A percentile compares a stretch with the other conserved stretches of the same genome.
These are phyloP conservation scores for Threskiornis aethiopicus DNA, from an alignment of 2,797 vertebrate species.

Conservation along the genomic window DNA sequence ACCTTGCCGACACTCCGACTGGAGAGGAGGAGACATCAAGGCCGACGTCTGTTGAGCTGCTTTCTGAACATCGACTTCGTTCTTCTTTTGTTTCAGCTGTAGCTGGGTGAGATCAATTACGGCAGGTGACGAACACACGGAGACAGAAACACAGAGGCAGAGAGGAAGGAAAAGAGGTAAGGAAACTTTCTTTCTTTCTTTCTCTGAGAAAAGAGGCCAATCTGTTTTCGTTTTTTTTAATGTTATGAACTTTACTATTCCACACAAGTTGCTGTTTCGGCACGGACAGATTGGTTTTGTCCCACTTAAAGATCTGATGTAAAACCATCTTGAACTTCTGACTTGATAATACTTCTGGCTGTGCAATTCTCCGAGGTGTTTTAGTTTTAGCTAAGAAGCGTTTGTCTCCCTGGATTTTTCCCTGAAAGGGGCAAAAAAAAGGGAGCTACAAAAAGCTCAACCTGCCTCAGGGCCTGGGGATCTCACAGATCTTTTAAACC, in stretches of 20 bases:
- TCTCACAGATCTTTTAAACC: not conserved
- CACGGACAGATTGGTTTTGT: not conserved
- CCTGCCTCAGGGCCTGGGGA: not conserved
- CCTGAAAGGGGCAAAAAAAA: not conserved
- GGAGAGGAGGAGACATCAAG: conserved; percentile 42
- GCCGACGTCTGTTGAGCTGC: not conserved
- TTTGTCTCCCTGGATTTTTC: not conserved
- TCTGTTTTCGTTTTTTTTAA: not conserved
- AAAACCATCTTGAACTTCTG: not conserved
- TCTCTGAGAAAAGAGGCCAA: not conserved
- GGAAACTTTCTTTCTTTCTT: conserved; percentile 2
- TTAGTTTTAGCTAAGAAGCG: not conserved
- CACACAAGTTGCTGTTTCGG: not conserved
- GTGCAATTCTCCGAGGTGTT: not conserved
- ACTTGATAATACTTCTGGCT: not conserved
- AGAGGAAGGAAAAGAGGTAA: conserved; percentile 48
- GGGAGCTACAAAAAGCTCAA: not conserved
- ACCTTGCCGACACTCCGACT: not conserved
- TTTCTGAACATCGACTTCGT: not conserved
- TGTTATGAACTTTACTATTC: not conserved
- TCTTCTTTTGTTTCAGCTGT: conserved; percentile 12
- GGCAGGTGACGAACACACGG: conserved; percentile 15
- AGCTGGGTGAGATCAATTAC: conserved; percentile 20
- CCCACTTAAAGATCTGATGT: not conserved
- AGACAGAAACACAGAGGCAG: not conserved